phyloP scores from a whole-genome alignment of 2,888 invertebrate genomes.

The Acanthococcus lagerstroemiae region DNA sequence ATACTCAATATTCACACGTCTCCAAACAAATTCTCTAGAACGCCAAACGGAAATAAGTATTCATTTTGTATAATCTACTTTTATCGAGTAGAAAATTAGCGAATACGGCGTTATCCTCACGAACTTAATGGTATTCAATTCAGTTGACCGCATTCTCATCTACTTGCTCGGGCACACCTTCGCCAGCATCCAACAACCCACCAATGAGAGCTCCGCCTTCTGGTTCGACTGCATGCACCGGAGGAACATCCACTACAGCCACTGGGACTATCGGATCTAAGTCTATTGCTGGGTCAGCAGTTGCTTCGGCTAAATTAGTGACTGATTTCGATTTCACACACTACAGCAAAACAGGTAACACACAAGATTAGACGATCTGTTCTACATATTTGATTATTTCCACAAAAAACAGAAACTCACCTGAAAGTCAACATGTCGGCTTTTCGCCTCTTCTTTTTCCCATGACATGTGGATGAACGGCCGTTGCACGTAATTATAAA shows the following conservation, averaged over 20 bases:
- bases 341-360: constrained; percentile 46
- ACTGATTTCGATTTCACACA: constrained; percentile 97
- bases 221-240: constrained; percentile 5
- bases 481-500: constrained; percentile 98
- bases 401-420: constrained; percentile 38
- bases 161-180: constrained; percentile 2
- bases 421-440: constrained; percentile 92
- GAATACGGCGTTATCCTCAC: no score
- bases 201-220: constrained; percentile 19
- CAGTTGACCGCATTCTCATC: constrained; percentile 8
- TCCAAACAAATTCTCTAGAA: no score
- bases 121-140: no score
- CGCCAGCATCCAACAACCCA: constrained; percentile 5
- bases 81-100: no score
- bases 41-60: no score
- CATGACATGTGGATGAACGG: constrained; percentile 99
- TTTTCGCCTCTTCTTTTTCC: constrained; percentile 99
- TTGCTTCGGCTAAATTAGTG: constrained; percentile 89
- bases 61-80: no score
- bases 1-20: no score
- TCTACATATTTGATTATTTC: neutral
- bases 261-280: constrained; percentile 53
- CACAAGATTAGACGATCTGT: neutral
- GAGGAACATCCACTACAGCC: constrained; percentile 14
- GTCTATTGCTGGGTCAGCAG: constrained; percentile 73